Evolutionary conservation across 1,140 invertebrate species (phyloP), one percentile per base, ranked within the genome.

Genomic region (Drosophila sp.): DNA sequence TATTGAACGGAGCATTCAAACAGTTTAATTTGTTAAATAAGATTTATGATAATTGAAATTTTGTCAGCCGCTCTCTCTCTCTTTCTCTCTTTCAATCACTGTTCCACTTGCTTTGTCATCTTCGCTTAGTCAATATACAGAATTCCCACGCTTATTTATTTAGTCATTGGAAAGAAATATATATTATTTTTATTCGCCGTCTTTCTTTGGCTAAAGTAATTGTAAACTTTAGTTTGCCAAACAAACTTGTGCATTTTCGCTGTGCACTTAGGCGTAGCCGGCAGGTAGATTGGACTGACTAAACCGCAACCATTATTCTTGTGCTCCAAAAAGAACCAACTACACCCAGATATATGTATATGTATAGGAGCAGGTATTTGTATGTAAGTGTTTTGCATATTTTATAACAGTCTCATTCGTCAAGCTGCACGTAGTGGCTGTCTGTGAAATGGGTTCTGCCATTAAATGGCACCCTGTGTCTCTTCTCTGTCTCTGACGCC

Each of bases 121-220:
- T 57, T 62, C 23, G 17, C 23, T 23, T 50, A 66, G 23, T 40
- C 71, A 66, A 41, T 32, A 66, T 60, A 83, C 66, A 60, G 17
- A 38, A 32, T 85, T 85, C 82, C 75, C 82, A 85, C 82, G 82
- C 71, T 85, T 83, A 76, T 87, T 76, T 86, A 81, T 61, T 75
- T 64, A 60, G 61, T 62, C 44, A 66, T 70, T 67, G 56, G 32
- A 75, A 50, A 50, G 44, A 50, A 50, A 50, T 50, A 50, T 27
- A 50, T 50, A 32, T 41, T 27, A 33, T 33, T 67, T 62, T 76
- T 60, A 60, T 54, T 32, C 33, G 27, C 29, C 29, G 25, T 10
- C 29, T 54, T 69, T 25, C 54, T 64, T 3, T 30, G 32, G 35
- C 35, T 38, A 1, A 47, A 25, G 77, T 80, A 76, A 76, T 77